Percentiles rank a stretch among this genome's conserved stretches.
phyloP scores from a whole-genome alignment of 2,888 invertebrate species.

The Orchesella flavescens region DNA sequence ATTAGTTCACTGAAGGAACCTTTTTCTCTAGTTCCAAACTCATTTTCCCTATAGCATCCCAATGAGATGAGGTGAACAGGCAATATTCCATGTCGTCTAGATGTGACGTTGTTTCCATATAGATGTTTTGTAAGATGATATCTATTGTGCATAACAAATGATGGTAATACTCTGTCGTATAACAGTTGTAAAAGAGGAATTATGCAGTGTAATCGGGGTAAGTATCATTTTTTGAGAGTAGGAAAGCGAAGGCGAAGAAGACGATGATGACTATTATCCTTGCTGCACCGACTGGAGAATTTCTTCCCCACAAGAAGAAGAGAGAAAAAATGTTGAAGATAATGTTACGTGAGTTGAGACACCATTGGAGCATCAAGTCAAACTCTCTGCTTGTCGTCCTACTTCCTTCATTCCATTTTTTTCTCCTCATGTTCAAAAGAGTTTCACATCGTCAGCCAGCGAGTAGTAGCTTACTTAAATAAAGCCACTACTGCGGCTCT shows the following conservation, averaged over 20 bases:
- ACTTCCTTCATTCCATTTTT: constrained; percentile 5
- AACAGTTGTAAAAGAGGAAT: background rate
- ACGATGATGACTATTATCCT: constrained; percentile 10
- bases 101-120: too few relatives aligned
- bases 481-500: background rate
- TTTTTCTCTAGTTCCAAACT: too few relatives aligned
- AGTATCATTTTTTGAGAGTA: background rate
- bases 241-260: background rate
- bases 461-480: background rate
- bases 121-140: too few relatives aligned
- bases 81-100: too few relatives aligned
- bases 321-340: background rate
- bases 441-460: background rate
- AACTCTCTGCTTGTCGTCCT: constrained; percentile 7
- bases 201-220: background rate
- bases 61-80: too few relatives aligned
- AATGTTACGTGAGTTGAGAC: background rate
- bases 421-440: background rate
- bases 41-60: too few relatives aligned
- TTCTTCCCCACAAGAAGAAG: background rate
- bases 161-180: background rate
- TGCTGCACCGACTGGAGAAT: background rate
- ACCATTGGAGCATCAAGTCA: constrained; percentile 12
- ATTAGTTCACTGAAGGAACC: too few relatives aligned
- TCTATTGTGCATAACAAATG: too few relatives aligned